phyloP scores from a whole-genome alignment of 37 sponge, comb jelly and placozoan genomes.

The Halisarca cf. caerulea region DNA sequence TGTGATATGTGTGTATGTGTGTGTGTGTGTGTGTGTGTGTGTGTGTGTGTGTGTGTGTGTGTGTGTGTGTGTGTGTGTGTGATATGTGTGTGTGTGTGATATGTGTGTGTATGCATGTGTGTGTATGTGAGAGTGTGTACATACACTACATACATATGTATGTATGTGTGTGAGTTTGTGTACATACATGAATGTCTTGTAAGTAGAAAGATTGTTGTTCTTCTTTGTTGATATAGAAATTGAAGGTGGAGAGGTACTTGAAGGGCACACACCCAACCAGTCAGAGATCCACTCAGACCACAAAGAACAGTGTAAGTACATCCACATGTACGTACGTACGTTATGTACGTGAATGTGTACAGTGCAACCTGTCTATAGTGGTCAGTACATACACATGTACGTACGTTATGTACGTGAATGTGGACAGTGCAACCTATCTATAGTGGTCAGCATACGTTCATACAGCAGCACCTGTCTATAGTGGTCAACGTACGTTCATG shows the following conservation, averaged over 20 bases:
- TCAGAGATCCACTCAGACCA: slow-evolving; percentile 41
- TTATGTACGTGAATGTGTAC: background rate
- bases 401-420: no score
- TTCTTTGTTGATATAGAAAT: slow-evolving; percentile 29
- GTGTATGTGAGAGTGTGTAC: background rate
- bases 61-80: background rate
- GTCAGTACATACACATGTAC: no score
- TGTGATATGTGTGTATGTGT: no score
- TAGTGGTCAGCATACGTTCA: no score
- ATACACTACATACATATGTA: background rate
- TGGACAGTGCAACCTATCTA: no score
- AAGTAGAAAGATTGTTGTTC: no score
- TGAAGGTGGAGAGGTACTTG: slow-evolving; percentile 71
- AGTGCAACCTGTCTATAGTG: no score
- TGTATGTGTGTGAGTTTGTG: background rate
- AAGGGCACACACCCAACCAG: slow-evolving; percentile 75
- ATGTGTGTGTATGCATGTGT: no score
- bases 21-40: no score
- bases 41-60: background rate
- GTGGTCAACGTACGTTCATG: no score
- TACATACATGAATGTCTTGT: background rate
- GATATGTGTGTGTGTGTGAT: no score
- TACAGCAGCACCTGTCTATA: no score
- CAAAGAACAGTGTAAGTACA: slow-evolving; percentile 56
- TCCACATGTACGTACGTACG: background rate